Evolutionary conservation across 2,888 invertebrate genomes (phyloP), one percentile per base, ranked within the genome.

Genomic region (Tinea semifulvella): DNA sequence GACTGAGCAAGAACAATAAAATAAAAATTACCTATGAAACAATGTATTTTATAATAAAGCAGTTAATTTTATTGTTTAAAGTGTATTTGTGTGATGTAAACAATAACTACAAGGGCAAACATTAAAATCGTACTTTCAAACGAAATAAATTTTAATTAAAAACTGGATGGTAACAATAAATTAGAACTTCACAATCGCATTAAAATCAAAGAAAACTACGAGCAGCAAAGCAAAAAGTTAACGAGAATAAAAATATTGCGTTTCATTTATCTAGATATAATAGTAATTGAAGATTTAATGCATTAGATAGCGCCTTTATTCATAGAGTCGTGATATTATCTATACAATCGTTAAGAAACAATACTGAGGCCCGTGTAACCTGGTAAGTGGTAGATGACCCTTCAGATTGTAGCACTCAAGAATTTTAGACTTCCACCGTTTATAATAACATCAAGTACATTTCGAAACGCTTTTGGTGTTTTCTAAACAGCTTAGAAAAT

Each of bases 381-480:
- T 51, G 58, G 56, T 65, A 53, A 60, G 55, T 56, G 53, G 49
- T 43, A 56, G 65, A 65, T 64, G 63, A 59, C 61, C 65, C 60
- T 58, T 54, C 39, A 54, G 65, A 65, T 65, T 58, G 10, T 2
- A 2, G 16, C 14, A 7, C 8, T 18, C 8, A 35, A 35, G n/a
- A n/a, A n/a, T n/a, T n/a, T n/a, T n/a, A 36, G 36, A 18, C 6
- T 36, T 36, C 36, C 7, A 18, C 3, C 36, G 18, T 36, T 36
- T 36, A 36, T 36, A 8, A 11, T 7, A n/a, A 28, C 4, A 6
- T 28, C 5, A 22, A 22, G 25, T 22, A 5, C 8, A 22, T 22
- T n/a, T n/a, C n/a, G n/a, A n/a, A n/a, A n/a, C n/a, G n/a, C n/a
- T n/a, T n/a, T n/a, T n/a, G n/a, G n/a, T n/a, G n/a, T n/a, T n/a